phyloP scores from a whole-genome alignment of 2,113 vertebrate species.

The Nerophis ophidion region DNA sequence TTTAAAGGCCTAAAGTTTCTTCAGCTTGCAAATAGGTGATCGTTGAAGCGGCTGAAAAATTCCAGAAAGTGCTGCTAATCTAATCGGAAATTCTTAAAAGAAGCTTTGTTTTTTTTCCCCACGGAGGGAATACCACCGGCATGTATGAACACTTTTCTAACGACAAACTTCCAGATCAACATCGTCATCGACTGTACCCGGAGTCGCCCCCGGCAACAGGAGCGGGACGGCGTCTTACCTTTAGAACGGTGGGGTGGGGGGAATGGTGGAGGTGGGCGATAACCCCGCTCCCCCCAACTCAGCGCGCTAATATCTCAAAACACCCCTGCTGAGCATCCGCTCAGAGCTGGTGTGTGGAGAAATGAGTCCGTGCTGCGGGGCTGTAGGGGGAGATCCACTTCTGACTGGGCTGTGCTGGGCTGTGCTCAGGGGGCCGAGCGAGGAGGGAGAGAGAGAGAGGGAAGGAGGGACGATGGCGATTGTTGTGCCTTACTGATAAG shows the following conservation, averaged over 20 bases:
- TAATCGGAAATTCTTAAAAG: background rate
- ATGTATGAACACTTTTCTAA: background rate
- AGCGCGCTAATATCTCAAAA: constrained; percentile 71
- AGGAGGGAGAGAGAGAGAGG: constrained; percentile 26
- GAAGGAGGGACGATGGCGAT: constrained; percentile 10
- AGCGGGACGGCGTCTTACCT: constrained; percentile 53
- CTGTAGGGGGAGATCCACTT: constrained; percentile 1
- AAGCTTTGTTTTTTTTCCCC: too few relatives aligned
- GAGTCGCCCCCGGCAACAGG: constrained; percentile 1
- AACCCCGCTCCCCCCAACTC: constrained; percentile 38
- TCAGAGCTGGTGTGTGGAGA: constrained; percentile 77
- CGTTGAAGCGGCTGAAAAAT: background rate
- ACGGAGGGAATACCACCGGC: background rate
- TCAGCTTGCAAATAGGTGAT: background rate
- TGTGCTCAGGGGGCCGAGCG: constrained; percentile 38
- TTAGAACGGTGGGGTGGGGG: constrained; percentile 36
- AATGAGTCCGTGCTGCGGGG: constrained; percentile 66
- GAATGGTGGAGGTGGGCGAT: constrained; percentile 54
- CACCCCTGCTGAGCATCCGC: constrained; percentile 76
- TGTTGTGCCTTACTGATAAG: constrained; percentile 47
- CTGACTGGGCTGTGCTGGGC: constrained; percentile 60
- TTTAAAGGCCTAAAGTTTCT: background rate
- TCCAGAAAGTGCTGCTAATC: background rate
- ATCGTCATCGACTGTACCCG: background rate
- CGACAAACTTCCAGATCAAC: background rate